Evolutionary conservation across 2,797 vertebrate genomes (phyloP).

Genomic region (Urophycis tenuis): DNA sequence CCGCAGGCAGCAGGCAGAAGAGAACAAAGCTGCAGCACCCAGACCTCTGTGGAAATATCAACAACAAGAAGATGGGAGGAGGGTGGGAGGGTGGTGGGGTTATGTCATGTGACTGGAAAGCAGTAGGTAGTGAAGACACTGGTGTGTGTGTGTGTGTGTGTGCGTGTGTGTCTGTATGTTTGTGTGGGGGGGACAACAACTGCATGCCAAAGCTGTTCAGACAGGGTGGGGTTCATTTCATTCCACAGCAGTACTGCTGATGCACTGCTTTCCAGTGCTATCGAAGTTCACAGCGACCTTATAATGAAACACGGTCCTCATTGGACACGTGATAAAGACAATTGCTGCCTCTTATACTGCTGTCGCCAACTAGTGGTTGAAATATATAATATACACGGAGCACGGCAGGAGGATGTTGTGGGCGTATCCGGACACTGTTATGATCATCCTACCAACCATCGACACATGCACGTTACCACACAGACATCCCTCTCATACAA

Average conservation of each 20-base stretch:
- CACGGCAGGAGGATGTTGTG: too few relatives aligned
- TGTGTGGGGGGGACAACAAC: not conserved
- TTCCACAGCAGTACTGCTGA: conserved; percentile 3
- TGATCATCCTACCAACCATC: not conserved
- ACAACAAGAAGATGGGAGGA: not conserved
- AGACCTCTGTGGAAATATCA: conserved; percentile 34
- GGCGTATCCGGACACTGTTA: too few relatives aligned
- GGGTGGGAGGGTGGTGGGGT: not conserved
- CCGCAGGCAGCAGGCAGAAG: conserved; percentile 55
- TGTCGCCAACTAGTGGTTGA: not conserved
- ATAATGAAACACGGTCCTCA: not conserved
- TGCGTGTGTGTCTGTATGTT: too few relatives aligned
- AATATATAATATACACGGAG: not conserved
- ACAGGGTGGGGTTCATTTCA: conserved; percentile 38
- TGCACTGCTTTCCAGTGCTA: not conserved
- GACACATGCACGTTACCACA: not conserved
- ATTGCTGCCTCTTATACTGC: not conserved
- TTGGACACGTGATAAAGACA: not conserved
- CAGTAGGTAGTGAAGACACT: not conserved
- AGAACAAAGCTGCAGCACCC: conserved; percentile 38
- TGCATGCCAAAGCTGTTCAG: conserved; percentile 26
- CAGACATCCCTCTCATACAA: not conserved
- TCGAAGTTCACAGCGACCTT: not conserved
- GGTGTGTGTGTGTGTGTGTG: too few relatives aligned
- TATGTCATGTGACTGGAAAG: not conserved